Evolutionary conservation across 2,888 invertebrate species (phyloP).

Genomic region (Caenorhabditis sulstoni): DNA sequence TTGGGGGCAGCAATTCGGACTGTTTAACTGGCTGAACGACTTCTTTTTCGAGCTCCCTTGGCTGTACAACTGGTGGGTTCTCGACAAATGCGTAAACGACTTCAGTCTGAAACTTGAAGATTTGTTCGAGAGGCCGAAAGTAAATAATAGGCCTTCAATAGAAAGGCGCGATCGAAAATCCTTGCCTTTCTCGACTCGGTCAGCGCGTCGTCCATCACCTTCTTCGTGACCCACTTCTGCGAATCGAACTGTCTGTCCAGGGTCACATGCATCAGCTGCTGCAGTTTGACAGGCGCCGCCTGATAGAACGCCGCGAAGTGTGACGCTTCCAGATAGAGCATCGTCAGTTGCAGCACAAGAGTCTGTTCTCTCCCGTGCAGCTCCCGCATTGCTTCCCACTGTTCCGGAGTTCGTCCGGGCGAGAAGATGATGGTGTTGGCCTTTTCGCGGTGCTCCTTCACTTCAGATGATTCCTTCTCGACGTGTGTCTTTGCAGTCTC

Average conservation of each 20-base stretch:
- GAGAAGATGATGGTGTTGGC: constrained; percentile 19
- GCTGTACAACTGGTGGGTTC: neutral
- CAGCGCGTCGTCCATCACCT: constrained; percentile 39
- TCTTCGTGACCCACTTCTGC: constrained; percentile 30
- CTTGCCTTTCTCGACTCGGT: constrained; percentile 47
- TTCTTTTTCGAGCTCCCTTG: constrained; percentile 1
- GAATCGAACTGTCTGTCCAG: constrained; percentile 35
- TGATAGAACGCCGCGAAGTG: constrained; percentile 37
- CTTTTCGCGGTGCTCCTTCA: constrained; percentile 1
- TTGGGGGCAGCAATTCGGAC: neutral
- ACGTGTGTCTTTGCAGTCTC: constrained; percentile 37
- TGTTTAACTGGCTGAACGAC: constrained; percentile 25
- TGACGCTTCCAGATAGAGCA: constrained; percentile 34
- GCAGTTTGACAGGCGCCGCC: constrained; percentile 32
- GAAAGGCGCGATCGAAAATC: neutral
- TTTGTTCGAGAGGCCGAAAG: no score
- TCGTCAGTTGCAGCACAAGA: constrained; percentile 30
- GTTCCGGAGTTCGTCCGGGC: constrained; percentile 4
- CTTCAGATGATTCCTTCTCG: constrained; percentile 32
- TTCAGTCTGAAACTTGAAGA: constrained; percentile 37
- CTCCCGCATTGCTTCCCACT: constrained; percentile 21
- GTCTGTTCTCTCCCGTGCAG: constrained; percentile 30
- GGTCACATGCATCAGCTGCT: constrained; percentile 45
- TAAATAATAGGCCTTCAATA: neutral
- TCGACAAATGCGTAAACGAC: constrained; percentile 43